Evolutionary conservation across 2,797 vertebrate genomes (phyloP), one percentile per base, ranked within the genome.

Genomic region (Taenioides sp.): DNA sequence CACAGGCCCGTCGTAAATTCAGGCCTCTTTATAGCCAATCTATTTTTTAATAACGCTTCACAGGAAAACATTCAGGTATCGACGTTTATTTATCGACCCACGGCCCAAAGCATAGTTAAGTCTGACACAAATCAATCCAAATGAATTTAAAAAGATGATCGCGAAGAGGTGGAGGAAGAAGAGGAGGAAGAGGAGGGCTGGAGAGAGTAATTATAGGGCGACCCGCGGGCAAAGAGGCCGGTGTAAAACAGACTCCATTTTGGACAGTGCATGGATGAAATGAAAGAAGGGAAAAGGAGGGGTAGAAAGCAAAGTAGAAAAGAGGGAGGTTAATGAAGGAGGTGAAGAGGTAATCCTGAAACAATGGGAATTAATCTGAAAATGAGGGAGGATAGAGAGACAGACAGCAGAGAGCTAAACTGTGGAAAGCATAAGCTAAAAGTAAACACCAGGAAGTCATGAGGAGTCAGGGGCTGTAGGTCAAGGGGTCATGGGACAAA

Each of bases 111-210:
- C 93, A 95, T 96, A 96, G 95, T 97, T 96, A 95, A 96, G 95
- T 94, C 90, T 95, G 95, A 96, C 96, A 95, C 91, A 92, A 94
- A 97, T 97, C 96, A 97, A 97, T 97, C 95, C 95, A 96, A 95
- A 95, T 95, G 94, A 94, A 95, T 94, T 96, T 96, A 95, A 96
- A 95, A 95, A 92, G 93, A 95, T 96, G 93, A 94, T 95, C 93
- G 83, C 93, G 80, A 90, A 16, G 82, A 93, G 80, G 90, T 17
- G 60, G 25, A 27, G 58, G 12, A 90, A 12, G 50, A 11, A 2
- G 54, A 58, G 59, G 23, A 27, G 58, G 25, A 37, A 31, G 31
- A 92, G 87, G 87, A 90, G 54, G 54, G 10, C 54, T 23, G 54
- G 54, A 59, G 6, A 17, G 58, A 60, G 58, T 60, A 28, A 60